Percentiles rank a stretch among this genome's conserved stretches.
These are phyloP conservation scores for Passer montanus DNA, from an alignment of 2,113 vertebrate genomes.

Conservation along the genomic window DNA sequence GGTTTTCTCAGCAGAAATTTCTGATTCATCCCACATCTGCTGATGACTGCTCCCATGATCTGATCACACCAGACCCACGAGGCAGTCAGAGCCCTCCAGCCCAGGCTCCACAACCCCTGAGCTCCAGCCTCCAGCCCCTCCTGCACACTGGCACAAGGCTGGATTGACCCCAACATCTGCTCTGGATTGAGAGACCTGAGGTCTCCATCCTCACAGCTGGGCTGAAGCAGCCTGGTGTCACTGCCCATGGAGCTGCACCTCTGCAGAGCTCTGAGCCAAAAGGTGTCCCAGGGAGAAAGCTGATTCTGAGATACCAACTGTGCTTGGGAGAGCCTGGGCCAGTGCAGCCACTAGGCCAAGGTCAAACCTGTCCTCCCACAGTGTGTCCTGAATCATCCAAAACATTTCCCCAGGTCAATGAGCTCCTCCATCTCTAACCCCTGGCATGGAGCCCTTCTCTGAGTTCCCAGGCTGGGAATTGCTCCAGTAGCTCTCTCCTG, in stretches of 20 bases:
- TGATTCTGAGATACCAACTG: background rate
- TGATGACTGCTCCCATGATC: accelerated
- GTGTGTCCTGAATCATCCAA: background rate
- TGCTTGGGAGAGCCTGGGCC: background rate
- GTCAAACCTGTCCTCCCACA: background rate
- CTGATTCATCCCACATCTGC: accelerated
- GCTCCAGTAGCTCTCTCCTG: background rate
- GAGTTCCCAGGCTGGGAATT: background rate
- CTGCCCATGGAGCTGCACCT: background rate
- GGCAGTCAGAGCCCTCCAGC: background rate
- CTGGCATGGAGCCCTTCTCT: background rate
- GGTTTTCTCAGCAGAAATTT: background rate
- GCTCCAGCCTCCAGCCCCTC: background rate
- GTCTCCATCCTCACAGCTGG: background rate
- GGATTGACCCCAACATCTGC: background rate
- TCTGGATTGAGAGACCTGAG: background rate
- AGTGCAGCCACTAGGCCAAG: background rate
- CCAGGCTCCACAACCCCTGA: background rate
- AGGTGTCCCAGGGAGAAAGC: background rate
- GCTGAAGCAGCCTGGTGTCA: background rate
- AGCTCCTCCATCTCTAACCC: background rate
- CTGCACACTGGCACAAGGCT: accelerated
- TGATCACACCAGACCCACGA: accelerated
- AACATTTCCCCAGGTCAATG: background rate
- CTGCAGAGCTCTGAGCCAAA: background rate